phyloP scores from a whole-genome alignment of 53 echinoderm and acorn worm species.

The Holothuria scabra region DNA sequence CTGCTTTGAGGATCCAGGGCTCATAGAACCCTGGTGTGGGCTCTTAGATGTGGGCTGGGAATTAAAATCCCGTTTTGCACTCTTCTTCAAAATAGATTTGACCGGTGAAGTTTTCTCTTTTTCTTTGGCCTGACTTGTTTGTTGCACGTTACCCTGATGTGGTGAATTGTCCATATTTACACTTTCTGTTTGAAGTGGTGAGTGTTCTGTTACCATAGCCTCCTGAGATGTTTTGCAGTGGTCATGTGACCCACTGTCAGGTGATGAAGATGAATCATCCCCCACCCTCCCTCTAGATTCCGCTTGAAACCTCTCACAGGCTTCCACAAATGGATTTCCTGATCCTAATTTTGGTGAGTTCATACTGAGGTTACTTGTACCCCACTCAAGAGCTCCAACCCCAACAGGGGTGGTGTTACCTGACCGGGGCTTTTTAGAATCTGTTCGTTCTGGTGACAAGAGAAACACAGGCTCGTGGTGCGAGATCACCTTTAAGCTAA shows the following conservation, averaged over 20 bases:
- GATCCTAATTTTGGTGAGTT: slow-evolving; percentile 93
- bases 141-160: slow-evolving; percentile 47
- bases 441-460: slow-evolving; percentile 67
- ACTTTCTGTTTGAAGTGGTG: slow-evolving; percentile 3
- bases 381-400: slow-evolving; percentile 78
- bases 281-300: slow-evolving; percentile 47
- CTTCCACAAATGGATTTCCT: slow-evolving; percentile 92
- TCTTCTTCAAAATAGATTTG: slow-evolving; percentile 40
- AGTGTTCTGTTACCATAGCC: neutral
- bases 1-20: slow-evolving; percentile 22
- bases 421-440: slow-evolving; percentile 86
- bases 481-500: slow-evolving; percentile 78
- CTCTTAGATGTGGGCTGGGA: slow-evolving; percentile 20
- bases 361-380: slow-evolving; percentile 93
- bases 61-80: slow-evolving; percentile 22
- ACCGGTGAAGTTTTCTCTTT: slow-evolving; percentile 14
- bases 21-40: neutral
- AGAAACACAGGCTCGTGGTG: slow-evolving; percentile 85
- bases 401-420: slow-evolving; percentile 78
- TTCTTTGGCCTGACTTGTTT: slow-evolving; percentile 33
- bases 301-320: slow-evolving; percentile 84
- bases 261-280: neutral
- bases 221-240: slow-evolving; percentile 10
- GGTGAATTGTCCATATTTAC: neutral
- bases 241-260: neutral